Evolutionary conservation across 2,797 vertebrate species (phyloP).

Genomic region (Antennarius maculatus): DNA sequence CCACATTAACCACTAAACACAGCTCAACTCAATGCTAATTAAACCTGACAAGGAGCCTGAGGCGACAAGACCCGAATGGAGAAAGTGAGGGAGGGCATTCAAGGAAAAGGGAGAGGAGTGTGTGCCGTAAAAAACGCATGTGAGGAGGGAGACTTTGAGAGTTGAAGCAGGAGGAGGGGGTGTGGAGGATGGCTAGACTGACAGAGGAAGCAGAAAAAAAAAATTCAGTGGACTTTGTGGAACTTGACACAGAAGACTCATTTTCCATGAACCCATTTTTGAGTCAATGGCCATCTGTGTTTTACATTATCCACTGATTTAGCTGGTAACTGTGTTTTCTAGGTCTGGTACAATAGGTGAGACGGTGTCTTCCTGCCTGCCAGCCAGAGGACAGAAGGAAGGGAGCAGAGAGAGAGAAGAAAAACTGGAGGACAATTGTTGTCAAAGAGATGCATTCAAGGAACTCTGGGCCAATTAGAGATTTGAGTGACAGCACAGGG

Average conservation of each 20-base stretch:
- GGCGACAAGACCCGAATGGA: constrained; percentile 43
- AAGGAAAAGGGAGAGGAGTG: background rate
- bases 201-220: constrained; percentile 41
- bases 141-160: constrained; percentile 17
- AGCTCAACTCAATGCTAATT: constrained; percentile 72
- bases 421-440: constrained; percentile 47
- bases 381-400: constrained; percentile 39
- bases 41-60: constrained; percentile 68
- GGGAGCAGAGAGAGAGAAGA: constrained; percentile 33
- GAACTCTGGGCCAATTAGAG: constrained; percentile 76
- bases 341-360: constrained; percentile 60
- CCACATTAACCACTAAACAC: constrained; percentile 78
- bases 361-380: constrained; percentile 44
- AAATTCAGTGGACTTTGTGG: constrained; percentile 22
- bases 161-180: constrained; percentile 6
- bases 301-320: constrained; percentile 71
- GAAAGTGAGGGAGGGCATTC: constrained; percentile 25
- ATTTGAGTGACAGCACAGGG: constrained; percentile 69
- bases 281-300: constrained; percentile 76
- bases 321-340: constrained; percentile 56
- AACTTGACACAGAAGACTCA: constrained; percentile 53
- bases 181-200: constrained; percentile 28
- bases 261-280: constrained; percentile 69
- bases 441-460: constrained; percentile 61
- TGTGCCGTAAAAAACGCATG: no score